phyloP scores from a whole-genome alignment of 2,113 vertebrate genomes.

The Gambusia holbrooki region DNA sequence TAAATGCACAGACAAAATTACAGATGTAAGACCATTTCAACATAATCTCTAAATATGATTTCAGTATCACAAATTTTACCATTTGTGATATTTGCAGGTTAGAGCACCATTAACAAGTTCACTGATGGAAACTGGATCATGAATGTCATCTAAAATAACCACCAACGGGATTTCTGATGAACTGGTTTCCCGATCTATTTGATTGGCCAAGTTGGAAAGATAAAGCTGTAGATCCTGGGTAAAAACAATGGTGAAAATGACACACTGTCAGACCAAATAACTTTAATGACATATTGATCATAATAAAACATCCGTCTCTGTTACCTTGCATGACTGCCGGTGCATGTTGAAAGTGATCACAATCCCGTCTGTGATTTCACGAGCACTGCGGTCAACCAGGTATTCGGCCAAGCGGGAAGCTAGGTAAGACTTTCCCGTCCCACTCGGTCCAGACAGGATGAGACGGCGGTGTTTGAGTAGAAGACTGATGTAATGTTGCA shows the following conservation, averaged over 20 bases:
- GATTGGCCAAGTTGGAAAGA: constrained; percentile 96
- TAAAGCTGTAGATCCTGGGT: constrained; percentile 94
- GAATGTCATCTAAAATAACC: constrained; percentile 92
- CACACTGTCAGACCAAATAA: background rate
- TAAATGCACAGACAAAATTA: constrained; percentile 52
- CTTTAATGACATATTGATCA: background rate
- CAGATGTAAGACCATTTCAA: background rate
- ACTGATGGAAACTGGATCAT: constrained; percentile 89
- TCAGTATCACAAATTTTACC: constrained; percentile 78
- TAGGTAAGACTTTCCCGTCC: constrained; percentile 94
- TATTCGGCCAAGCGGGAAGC: constrained; percentile 93
- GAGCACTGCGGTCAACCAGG: constrained; percentile 93
- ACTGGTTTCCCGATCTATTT: constrained; percentile 92
- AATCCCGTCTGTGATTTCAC: constrained; percentile 88
- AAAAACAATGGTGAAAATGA: constrained; percentile 1
- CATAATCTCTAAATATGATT: background rate
- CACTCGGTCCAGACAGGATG: constrained; percentile 93
- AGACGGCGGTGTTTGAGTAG: constrained; percentile 95
- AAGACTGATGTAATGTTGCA: constrained; percentile 97
- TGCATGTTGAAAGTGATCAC: constrained; percentile 98
- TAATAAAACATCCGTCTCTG: background rate
- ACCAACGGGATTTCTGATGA: constrained; percentile 89
- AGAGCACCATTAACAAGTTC: constrained; percentile 96
- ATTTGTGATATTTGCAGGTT: constrained; percentile 99
- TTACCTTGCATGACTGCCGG: constrained; percentile 97